Evolutionary conservation across 2,888 invertebrate species (phyloP), one percentile per base, ranked within the genome.

Genomic region (Ganaspis brasiliensis): DNA sequence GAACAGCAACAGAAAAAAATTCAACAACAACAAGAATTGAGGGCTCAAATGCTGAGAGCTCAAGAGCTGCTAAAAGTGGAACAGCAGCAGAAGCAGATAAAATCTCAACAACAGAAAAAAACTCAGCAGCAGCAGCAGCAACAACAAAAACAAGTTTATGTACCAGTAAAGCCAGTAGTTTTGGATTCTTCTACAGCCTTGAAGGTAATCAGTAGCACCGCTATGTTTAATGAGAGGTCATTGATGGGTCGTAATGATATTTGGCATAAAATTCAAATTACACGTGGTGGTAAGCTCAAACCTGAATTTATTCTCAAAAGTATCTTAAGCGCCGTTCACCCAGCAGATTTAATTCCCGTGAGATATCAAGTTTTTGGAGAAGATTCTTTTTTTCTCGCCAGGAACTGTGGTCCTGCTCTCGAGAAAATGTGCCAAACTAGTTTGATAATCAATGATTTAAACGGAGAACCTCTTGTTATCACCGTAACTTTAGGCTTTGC

Each of bases 311-410:
- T 93, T 16, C 83, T 93, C 26, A 91, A 91, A 83, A 88, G 91
- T 8, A 91, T 93, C 75, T 83, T 93, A 59, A 89, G 89, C 35
- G 88, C 92, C 16, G 90, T 92, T 1, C 89, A 92, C 74, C 93
- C 93, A 0, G 85, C 91, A 1, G 93, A 93, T 83, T 87, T 93
- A 26, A 92, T 93, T 74, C 93, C 93, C 4, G 92, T 93, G 0
- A 86, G 84, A n/a, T 92, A 91, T 83, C 92, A 91, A 81, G 78
- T 84, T 6, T 82, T 83, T 6, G 91, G 89, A 2, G 86, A 89
- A 4, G 91, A 91, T 63, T 88, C 91, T 0, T 90, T 87, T 73
- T 93, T 93, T 81, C 84, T 93, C 52, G 92, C 92, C 3, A 84
- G 91, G 76, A 93, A 93, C 84, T 93, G 93, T 83, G 92, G 91